Evolutionary conservation across 2,888 invertebrate species (phyloP).

Genomic region (Parelbella ahira): DNA sequence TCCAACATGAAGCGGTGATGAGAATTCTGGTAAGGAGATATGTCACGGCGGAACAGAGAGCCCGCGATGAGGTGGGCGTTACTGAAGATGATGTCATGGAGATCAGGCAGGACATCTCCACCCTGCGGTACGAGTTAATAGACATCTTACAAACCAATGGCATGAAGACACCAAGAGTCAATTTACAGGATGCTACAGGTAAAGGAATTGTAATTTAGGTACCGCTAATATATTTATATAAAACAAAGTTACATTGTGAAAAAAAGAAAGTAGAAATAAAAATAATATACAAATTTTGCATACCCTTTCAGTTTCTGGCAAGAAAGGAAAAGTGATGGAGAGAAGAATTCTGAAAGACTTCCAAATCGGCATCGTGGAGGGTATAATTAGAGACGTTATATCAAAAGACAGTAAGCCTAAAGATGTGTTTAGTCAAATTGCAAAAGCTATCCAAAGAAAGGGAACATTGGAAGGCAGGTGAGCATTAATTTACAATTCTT

Average conservation of each 20-base stretch:
- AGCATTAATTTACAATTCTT: no score
- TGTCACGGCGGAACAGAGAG: conserved; percentile 92
- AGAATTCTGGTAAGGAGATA: conserved; percentile 93
- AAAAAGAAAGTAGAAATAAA: no score
- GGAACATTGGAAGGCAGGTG: no score
- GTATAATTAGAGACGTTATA: conserved; percentile 87
- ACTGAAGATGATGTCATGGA: conserved; percentile 99
- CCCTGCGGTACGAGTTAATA: conserved; percentile 94
- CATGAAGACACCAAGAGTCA: conserved; percentile 89
- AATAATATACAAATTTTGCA: no score
- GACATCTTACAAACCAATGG: conserved; percentile 95
- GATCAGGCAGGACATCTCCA: conserved; percentile 98
- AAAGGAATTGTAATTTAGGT: no score
- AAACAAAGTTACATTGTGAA: no score
- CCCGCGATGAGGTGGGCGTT: conserved; percentile 93
- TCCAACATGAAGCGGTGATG: conserved; percentile 92
- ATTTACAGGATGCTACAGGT: conserved; percentile 84
- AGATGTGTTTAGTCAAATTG: conserved; percentile 91
- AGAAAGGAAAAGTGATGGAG: conserved; percentile 93
- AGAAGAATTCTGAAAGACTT: conserved; percentile 92
- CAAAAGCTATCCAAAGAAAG: conserved; percentile 87
- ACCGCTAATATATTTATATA: no score
- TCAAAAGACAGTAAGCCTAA: conserved; percentile 84
- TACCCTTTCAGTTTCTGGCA: conserved; percentile 84
- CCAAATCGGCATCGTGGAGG: conserved; percentile 93